These are phyloP conservation scores for Pachyuromys duprasi DNA, from an alignment of 2,797 vertebrate genomes.

Conservation along the genomic window DNA sequence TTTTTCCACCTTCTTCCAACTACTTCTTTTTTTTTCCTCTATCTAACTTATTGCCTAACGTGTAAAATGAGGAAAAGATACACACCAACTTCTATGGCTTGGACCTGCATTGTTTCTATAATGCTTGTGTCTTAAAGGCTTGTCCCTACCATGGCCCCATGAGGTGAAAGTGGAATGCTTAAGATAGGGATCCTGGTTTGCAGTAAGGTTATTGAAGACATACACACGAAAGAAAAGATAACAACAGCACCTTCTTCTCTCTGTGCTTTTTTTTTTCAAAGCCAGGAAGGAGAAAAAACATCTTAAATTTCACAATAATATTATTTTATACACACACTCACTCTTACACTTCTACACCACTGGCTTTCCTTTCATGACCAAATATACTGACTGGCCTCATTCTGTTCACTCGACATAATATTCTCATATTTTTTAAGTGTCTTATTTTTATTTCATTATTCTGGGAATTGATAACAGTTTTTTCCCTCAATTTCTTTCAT, in stretches of 20 bases:
- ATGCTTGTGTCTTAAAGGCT: neutral
- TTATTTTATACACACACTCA: neutral
- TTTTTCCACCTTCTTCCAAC: no score
- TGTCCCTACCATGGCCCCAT: accelerated
- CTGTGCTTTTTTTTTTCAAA: no score
- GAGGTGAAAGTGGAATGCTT: neutral
- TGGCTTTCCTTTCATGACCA: neutral
- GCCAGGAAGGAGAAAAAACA: neutral
- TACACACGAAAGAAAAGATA: neutral
- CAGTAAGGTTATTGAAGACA: neutral
- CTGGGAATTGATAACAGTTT: neutral
- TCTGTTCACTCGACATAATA: neutral
- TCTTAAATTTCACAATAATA: neutral
- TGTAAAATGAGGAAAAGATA: neutral
- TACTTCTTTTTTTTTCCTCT: neutral
- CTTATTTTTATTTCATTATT: neutral
- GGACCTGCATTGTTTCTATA: neutral
- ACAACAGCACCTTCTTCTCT: neutral
- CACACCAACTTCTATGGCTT: neutral
- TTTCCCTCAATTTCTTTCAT: neutral
- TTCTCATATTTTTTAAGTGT: neutral
- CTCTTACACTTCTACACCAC: neutral
- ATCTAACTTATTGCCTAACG: neutral
- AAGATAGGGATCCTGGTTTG: neutral
- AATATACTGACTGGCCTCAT: neutral